Evolutionary conservation across 2,797 vertebrate genomes (phyloP), one percentile per base, ranked within the genome.

Genomic region (Podargus strigoides): DNA sequence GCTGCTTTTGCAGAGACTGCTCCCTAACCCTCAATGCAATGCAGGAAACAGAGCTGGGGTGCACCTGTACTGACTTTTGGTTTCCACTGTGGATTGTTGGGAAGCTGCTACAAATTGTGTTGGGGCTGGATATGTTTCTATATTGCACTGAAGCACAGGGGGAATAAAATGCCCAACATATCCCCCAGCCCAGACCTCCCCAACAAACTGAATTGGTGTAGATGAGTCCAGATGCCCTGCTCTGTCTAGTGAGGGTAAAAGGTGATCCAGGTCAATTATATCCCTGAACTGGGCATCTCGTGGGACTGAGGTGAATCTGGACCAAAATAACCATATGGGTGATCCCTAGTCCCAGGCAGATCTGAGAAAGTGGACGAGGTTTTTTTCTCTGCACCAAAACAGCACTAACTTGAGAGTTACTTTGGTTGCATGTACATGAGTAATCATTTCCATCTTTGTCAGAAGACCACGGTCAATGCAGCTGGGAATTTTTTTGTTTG

Each of bases 151-250:
- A 26, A 56, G 34, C 46, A 44, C 1, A 8, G 11, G 20, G 18
- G 36, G 17, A 53, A 62, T 32, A n/a, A 79, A 74, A 89, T 14
- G 2, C 5, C 24, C 12, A 2, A 30, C 1, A 1, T 9, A 46
- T 14, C 14, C 28, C 28, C 14, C n/a, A 63, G n/a, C 11, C 36
- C 26, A 12, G 23, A 26, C 21, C 21, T 70, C 9, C 26, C 24
- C 36, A 46, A 2, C 4, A 19, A 27, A 36, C 6, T 1, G 3
- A 36, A 10, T 1, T 11, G n/a, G 10, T 1, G 2, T 4, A 22
- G 32, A 1, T 23, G 64, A 9, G 11, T 34, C n/a, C 7, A 5
- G 15, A 28, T 15, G 34, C 27, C 8, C 44, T 63, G 37, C 12
- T 52, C 37, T 74, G 46, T 14, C 16, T 50, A 5, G 18, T 5